These are phyloP conservation scores for Excalfactoria chinensis DNA, from an alignment of 2,113 vertebrate species.

Conservation along the genomic window DNA sequence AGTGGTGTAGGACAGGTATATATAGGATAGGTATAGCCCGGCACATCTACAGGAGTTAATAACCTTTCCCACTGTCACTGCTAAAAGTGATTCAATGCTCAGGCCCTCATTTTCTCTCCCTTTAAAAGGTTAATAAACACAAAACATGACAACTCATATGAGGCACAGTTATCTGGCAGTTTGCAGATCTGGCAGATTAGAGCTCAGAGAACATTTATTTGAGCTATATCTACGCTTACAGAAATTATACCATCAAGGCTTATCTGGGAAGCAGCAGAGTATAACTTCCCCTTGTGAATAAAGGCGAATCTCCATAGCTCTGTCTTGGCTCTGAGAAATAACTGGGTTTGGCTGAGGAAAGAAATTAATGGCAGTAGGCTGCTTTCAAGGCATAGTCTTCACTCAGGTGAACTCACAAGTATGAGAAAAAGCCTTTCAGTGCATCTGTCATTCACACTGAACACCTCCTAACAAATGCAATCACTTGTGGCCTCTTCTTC, in stretches of 20 bases:
- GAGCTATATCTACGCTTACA: background rate
- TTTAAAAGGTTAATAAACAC: conserved; percentile 12
- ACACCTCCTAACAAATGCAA: background rate
- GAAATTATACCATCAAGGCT: background rate
- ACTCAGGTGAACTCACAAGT: background rate
- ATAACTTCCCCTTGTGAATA: conserved; percentile 19
- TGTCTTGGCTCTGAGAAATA: background rate
- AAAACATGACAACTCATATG: background rate
- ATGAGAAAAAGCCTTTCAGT: background rate
- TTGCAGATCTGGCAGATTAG: background rate
- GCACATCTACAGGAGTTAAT: background rate
- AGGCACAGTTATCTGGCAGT: background rate
- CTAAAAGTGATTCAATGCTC: background rate
- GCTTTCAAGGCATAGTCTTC: background rate
- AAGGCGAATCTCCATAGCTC: background rate
- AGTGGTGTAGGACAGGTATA: background rate
- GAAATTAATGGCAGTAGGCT: background rate
- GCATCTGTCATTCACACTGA: background rate
- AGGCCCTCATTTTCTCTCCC: background rate
- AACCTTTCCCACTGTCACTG: background rate
- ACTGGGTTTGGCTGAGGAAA: background rate
- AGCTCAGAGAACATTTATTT: background rate
- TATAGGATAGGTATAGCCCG: too few species aligned
- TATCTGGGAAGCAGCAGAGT: conserved; percentile 35
- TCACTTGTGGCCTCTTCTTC: background rate